phyloP scores from a whole-genome alignment of 2,113 vertebrate genomes.

The Pionites leucogaster region DNA sequence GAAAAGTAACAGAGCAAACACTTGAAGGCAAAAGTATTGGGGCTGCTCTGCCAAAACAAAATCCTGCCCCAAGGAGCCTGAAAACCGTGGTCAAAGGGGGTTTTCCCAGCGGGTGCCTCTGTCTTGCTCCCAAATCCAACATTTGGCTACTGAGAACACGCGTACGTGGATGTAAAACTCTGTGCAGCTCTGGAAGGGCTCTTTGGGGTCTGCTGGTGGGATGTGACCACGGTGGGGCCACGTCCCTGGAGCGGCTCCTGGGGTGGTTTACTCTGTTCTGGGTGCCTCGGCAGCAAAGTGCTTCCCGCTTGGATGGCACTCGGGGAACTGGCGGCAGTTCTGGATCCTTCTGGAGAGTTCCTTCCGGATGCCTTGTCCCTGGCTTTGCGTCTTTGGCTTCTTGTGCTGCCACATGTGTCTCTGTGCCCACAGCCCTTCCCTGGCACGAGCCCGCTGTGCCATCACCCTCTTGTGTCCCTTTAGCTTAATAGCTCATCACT shows the following conservation, averaged over 20 bases:
- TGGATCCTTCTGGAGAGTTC: neutral
- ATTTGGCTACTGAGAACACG: neutral
- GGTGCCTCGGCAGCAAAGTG: accelerated
- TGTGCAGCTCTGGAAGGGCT: neutral
- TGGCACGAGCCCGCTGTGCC: neutral
- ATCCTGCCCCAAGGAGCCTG: neutral
- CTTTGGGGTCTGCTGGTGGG: neutral
- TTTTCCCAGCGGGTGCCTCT: neutral
- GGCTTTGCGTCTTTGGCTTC: neutral
- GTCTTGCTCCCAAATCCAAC: neutral
- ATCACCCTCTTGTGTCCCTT: accelerated
- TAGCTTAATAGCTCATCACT: neutral
- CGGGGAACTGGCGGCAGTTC: accelerated
- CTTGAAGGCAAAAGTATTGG: neutral
- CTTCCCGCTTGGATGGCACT: neutral
- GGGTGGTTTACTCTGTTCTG: neutral
- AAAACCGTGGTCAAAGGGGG: neutral
- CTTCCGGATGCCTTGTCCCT: neutral
- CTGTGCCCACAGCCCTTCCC: neutral
- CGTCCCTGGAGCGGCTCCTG: neutral
- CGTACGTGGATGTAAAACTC: neutral
- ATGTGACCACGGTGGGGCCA: neutral
- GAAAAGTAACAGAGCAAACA: neutral
- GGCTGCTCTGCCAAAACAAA: neutral
- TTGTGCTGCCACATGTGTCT: accelerated